These are phyloP conservation scores for Acrobasis repandana DNA, from an alignment of 2,888 invertebrate species.

Conservation along the genomic window DNA sequence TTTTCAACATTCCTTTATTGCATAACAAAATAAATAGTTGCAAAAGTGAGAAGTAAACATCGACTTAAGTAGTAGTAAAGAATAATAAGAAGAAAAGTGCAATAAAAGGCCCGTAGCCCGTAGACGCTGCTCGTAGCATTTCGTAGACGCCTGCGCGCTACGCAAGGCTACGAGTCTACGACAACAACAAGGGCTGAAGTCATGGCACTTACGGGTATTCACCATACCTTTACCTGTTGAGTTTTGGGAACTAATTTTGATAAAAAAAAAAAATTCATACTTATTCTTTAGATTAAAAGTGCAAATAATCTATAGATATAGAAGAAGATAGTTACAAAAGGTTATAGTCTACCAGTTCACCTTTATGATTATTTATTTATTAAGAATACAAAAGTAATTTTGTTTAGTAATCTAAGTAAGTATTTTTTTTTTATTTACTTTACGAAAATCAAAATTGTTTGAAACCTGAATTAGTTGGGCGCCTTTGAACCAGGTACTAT, in stretches of 20 bases:
- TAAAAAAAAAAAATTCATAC: not conserved
- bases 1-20: not conserved
- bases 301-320: too few relatives aligned
- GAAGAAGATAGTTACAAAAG: too few relatives aligned
- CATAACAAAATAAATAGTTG: not conserved
- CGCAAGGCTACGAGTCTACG: conserved; percentile 59
- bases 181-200: conserved; percentile 42
- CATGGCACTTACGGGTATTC: conserved; percentile 21
- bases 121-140: conserved; percentile 51
- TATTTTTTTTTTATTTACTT: too few relatives aligned
- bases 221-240: conserved; percentile 57
- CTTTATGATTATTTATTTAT: too few relatives aligned
- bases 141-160: conserved; percentile 77
- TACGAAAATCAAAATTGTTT: too few relatives aligned
- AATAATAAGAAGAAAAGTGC: conserved; percentile 36
- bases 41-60: conserved; percentile 8
- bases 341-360: too few relatives aligned
- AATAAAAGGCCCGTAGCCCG: conserved; percentile 43
- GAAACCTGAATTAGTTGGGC: too few relatives aligned
- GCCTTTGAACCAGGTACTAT: too few relatives aligned
- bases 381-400: too few relatives aligned
- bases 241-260: conserved; percentile 29
- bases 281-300: too few relatives aligned
- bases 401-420: too few relatives aligned
- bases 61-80: conserved; percentile 7